phyloP scores from a whole-genome alignment of 2,113 vertebrate species.

The Cathartes aura region DNA sequence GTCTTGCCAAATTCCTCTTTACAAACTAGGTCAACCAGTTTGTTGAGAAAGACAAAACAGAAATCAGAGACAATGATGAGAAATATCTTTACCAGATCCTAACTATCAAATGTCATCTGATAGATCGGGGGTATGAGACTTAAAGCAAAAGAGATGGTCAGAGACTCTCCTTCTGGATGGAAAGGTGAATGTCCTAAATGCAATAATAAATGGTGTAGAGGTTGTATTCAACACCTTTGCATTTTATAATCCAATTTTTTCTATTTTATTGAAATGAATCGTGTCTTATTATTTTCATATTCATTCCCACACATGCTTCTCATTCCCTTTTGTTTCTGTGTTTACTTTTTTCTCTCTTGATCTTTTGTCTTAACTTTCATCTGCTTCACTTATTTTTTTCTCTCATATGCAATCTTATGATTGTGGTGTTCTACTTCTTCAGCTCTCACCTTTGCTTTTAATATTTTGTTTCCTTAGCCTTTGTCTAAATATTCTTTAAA shows the following conservation, averaged over 20 bases:
- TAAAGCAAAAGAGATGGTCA: not conserved
- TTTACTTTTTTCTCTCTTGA: not conserved
- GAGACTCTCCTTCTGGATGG: not conserved
- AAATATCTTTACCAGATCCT: not conserved
- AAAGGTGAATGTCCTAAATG: not conserved
- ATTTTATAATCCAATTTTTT: not conserved
- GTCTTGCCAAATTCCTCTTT: not conserved
- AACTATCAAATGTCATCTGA: not conserved
- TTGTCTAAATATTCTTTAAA: not conserved
- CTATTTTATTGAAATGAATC: not conserved
- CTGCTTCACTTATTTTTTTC: not conserved
- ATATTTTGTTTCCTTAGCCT: not conserved
- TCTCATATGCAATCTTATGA: not conserved
- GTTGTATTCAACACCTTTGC: not conserved
- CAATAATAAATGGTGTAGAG: not conserved
- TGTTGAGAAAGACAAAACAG: not conserved
- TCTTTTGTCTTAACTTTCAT: not conserved
- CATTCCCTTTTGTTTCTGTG: not conserved
- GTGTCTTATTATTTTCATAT: not conserved
- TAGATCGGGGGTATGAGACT: rapidly evolving
- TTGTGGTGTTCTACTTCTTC: not conserved
- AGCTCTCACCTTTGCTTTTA: not conserved
- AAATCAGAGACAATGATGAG: not conserved
- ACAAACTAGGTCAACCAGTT: not conserved
- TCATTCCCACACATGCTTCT: rapidly evolving